Percentiles rank a stretch among this genome's conserved stretches.
phyloP scores from a whole-genome alignment of 2,888 invertebrate species.

The Microctonus hyperodae region DNA sequence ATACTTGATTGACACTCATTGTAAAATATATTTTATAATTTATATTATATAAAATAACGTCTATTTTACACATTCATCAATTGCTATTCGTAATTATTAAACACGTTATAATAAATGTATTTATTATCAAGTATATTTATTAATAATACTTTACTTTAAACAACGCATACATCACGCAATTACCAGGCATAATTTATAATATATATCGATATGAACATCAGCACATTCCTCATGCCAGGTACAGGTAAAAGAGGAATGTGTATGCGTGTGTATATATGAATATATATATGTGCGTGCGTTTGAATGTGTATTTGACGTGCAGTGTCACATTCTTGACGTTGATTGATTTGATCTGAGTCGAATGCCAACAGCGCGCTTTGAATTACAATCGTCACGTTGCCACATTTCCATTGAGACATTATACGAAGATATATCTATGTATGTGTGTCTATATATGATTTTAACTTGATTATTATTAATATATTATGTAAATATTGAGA shows the following conservation, averaged over 20 bases:
- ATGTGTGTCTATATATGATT: no score
- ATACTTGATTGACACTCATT: no score
- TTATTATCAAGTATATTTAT: no score
- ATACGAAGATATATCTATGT: no score
- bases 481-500: no score
- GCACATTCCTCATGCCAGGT: conserved; percentile 4
- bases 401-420: background rate
- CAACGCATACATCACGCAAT: background rate
- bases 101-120: no score
- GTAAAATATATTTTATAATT: no score
- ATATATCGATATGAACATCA: conserved; percentile 18
- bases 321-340: conserved; percentile 23
- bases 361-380: conserved; percentile 25
- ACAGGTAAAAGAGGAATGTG: background rate
- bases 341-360: conserved; percentile 28
- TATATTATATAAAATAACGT: no score
- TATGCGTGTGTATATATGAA: conserved; percentile 19
- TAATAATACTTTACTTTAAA: background rate
- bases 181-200: background rate
- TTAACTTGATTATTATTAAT: no score
- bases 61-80: no score
- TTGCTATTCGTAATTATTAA: no score
- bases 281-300: no score
- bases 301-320: conserved; percentile 24
- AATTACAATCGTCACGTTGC: conserved; percentile 17